These are phyloP conservation scores for Caenorhabditis tropicalis DNA, from an alignment of 1,140 invertebrate genomes.

Conservation along the genomic window DNA sequence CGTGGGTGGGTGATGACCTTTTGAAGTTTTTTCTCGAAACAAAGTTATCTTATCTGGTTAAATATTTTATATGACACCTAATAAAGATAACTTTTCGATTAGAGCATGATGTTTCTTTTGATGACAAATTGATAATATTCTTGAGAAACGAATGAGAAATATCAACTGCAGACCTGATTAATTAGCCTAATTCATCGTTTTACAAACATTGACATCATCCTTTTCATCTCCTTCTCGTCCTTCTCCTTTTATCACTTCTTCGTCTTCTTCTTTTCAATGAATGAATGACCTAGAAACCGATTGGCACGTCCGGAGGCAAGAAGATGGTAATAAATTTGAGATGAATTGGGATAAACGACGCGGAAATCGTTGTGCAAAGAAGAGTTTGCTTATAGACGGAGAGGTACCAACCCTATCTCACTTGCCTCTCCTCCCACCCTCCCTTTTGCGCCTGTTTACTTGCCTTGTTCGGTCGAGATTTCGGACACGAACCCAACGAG, in stretches of 20 bases:
- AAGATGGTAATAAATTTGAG: slow-evolving; percentile 13
- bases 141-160: no score
- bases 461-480: slow-evolving; percentile 43
- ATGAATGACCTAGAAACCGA: slow-evolving; percentile 17
- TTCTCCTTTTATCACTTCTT: neutral
- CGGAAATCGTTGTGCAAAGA: slow-evolving; percentile 33
- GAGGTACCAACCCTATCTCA: no score
- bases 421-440: neutral
- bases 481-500: slow-evolving; percentile 1
- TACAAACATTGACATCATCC: slow-evolving; percentile 9
- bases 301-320: neutral
- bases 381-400: neutral
- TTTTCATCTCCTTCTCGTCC: no score
- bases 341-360: neutral
- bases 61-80: no score
- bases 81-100: no score
- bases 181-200: slow-evolving; percentile 10
- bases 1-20: no score
- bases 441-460: slow-evolving; percentile 33
- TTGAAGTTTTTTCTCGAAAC: neutral
- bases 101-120: no score
- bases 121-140: no score
- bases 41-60: neutral
- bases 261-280: neutral
- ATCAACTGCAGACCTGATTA: neutral